A percentile compares a stretch with the other conserved stretches of the same genome.
Conservation (phyloP, 2,113 vertebrate species). For the Prionailurus bengalensis region DNA sequence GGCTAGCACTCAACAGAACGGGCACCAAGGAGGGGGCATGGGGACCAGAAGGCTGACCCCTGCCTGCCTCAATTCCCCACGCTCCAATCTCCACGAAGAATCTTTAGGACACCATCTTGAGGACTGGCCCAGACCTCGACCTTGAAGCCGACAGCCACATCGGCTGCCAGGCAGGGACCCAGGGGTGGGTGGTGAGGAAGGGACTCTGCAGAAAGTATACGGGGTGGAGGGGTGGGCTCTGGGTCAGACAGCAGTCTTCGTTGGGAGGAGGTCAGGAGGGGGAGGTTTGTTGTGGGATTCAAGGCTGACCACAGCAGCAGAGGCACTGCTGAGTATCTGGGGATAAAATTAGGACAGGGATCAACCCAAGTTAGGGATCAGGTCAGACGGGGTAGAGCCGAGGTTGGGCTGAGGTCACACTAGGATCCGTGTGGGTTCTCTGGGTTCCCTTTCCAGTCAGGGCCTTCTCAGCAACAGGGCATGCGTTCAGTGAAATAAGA, state of each 20-base stretch:
- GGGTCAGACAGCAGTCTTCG: neutral
- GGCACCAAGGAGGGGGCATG: neutral
- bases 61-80: neutral
- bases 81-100: neutral
- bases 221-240: neutral
- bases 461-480: neutral
- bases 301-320: neutral
- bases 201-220: neutral
- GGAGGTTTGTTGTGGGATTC: neutral
- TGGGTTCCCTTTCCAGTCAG: neutral
- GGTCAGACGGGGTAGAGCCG: neutral
- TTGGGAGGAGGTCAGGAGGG: neutral
- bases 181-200: neutral
- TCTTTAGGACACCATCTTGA: neutral
- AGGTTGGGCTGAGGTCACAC: neutral
- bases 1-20: neutral
- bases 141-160: neutral
- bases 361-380: neutral
- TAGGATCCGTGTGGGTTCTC: neutral
- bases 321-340: neutral
- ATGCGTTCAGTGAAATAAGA: neutral
- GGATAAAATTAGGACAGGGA: neutral
- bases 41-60: neutral
- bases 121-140: neutral
- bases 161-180: neutral